These are phyloP conservation scores for Enteromius paludinosus DNA, from an alignment of 2,797 vertebrate genomes.

Conservation along the genomic window DNA sequence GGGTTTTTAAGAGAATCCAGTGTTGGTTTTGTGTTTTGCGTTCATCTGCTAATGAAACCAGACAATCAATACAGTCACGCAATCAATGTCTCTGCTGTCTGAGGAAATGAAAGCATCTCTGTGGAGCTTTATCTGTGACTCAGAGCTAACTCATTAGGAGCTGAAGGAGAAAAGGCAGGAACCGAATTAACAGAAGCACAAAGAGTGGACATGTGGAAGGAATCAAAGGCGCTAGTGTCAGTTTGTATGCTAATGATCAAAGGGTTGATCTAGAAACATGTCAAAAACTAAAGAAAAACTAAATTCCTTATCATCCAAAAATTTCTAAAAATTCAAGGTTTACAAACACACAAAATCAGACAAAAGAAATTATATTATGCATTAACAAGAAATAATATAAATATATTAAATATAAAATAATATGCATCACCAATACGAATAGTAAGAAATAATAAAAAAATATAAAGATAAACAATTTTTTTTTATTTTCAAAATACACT, in stretches of 20 bases:
- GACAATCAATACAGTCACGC: slow-evolving; percentile 81
- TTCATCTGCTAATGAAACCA: slow-evolving; percentile 60
- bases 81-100: slow-evolving; percentile 38
- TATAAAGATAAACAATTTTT: too few species aligned
- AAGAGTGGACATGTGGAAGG: not conserved
- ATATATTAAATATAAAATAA: not conserved
- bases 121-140: slow-evolving; percentile 66
- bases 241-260: not conserved
- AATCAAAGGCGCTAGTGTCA: not conserved
- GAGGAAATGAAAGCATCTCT: slow-evolving; percentile 39
- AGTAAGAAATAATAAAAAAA: too few species aligned
- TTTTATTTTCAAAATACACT: too few species aligned
- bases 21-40: slow-evolving; percentile 56
- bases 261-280: not conserved
- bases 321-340: not conserved
- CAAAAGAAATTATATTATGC: not conserved
- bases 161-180: slow-evolving; percentile 54
- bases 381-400: not conserved
- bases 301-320: not conserved
- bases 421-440: not conserved
- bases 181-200: slow-evolving; percentile 19
- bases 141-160: slow-evolving; percentile 73
- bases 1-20: slow-evolving; percentile 46
- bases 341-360: not conserved
- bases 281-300: not conserved